These are phyloP conservation scores for Anguilla obscura DNA, from an alignment of 2,797 vertebrate genomes.

Conservation along the genomic window DNA sequence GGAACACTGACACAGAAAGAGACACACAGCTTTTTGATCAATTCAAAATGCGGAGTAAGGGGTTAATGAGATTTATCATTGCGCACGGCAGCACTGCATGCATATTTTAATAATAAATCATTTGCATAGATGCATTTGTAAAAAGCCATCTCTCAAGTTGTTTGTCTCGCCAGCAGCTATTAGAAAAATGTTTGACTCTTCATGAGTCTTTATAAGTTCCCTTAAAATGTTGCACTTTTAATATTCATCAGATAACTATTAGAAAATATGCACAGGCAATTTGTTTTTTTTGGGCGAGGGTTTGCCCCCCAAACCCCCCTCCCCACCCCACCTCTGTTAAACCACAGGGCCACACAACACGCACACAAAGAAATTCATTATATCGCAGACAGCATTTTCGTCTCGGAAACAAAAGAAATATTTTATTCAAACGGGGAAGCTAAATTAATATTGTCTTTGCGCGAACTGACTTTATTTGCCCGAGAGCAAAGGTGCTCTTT, in stretches of 20 bases:
- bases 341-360: conserved; percentile 71
- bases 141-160: conserved; percentile 57
- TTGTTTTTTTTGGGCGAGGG: conserved; percentile 64
- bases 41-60: conserved; percentile 59
- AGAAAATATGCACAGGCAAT: conserved; percentile 76
- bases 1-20: conserved; percentile 59
- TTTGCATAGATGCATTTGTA: conserved; percentile 68
- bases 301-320: too few species aligned
- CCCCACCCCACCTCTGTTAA: conserved; percentile 69
- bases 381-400: conserved; percentile 76
- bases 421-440: conserved; percentile 74
- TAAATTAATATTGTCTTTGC: conserved; percentile 78
- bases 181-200: conserved; percentile 61
- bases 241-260: conserved; percentile 78
- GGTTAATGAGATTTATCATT: conserved; percentile 55
- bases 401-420: conserved; percentile 73
- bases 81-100: conserved; percentile 59
- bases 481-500: conserved; percentile 66
- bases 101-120: conserved; percentile 61
- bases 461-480: conserved; percentile 74
- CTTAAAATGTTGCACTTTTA: conserved; percentile 76
- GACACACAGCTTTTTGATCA: conserved; percentile 62
- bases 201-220: conserved; percentile 60
- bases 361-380: conserved; percentile 74
- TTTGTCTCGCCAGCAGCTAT: conserved; percentile 63